These are phyloP conservation scores for Patella depressa DNA, from an alignment of 2,888 invertebrate species.

Conservation along the genomic window DNA sequence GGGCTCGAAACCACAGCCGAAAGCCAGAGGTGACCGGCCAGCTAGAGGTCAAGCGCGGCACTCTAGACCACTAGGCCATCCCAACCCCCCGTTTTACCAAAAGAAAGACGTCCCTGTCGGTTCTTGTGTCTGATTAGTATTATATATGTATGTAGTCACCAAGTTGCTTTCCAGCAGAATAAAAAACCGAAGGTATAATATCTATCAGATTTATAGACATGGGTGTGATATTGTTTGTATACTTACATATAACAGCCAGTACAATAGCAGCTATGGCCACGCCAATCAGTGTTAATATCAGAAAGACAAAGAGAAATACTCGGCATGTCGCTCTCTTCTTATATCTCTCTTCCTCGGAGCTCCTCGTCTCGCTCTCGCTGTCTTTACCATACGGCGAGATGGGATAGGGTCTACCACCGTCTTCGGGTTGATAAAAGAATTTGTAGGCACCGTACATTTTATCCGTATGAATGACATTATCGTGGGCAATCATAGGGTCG, in stretches of 20 bases:
- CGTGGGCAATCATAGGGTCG: slow-evolving; percentile 12
- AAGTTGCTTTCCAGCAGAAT: no score
- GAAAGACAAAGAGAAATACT: slow-evolving; percentile 43
- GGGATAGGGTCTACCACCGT: slow-evolving; percentile 1
- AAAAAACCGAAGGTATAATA: no score
- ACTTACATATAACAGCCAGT: slow-evolving; percentile 47
- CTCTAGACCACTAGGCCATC: no score
- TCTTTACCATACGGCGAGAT: background rate
- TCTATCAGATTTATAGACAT: no score
- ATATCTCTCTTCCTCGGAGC: slow-evolving; percentile 43
- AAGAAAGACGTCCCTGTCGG: no score
- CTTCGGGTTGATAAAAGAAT: slow-evolving; percentile 8
- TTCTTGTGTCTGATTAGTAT: no score
- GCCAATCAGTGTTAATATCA: slow-evolving; percentile 42
- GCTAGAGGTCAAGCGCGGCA: no score
- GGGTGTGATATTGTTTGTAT: background rate
- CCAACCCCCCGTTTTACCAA: no score
- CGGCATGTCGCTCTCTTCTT: slow-evolving; percentile 40
- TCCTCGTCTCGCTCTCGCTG: slow-evolving; percentile 40
- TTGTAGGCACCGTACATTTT: slow-evolving; percentile 17
- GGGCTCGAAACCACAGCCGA: no score
- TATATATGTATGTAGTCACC: no score
- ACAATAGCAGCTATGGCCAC: slow-evolving; percentile 43
- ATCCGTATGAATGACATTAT: slow-evolving; percentile 7
- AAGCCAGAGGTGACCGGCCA: no score